Percentiles rank a stretch among this genome's conserved stretches.
phyloP scores from a whole-genome alignment of 2,888 invertebrate species.

The Abrostola tripartita region DNA sequence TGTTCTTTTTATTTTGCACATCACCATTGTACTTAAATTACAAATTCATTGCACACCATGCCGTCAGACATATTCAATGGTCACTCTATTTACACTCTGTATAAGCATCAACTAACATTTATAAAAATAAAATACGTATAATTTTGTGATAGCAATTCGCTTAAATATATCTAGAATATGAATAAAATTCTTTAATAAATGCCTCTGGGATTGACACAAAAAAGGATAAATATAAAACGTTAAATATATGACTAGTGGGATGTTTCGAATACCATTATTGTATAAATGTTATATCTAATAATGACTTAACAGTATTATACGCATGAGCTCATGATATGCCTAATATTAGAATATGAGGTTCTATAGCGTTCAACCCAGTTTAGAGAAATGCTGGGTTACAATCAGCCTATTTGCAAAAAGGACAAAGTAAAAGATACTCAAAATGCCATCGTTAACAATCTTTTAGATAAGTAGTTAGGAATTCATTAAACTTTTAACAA shows the following conservation, averaged over 20 bases:
- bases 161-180: slow-evolving; percentile 12
- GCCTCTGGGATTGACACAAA: slow-evolving; percentile 31
- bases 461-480: too few species aligned
- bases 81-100: slow-evolving; percentile 46
- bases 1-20: slow-evolving; percentile 58
- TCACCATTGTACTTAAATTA: slow-evolving; percentile 65
- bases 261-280: neutral
- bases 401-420: neutral
- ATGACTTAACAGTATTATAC: slow-evolving; percentile 3
- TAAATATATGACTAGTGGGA: slow-evolving; percentile 49
- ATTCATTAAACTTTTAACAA: too few species aligned
- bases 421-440: neutral
- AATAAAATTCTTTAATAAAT: slow-evolving; percentile 45
- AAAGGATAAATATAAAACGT: slow-evolving; percentile 18
- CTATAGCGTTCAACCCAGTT: slow-evolving; percentile 5
- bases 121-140: slow-evolving; percentile 39
- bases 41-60: slow-evolving; percentile 64
- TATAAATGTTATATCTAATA: neutral
- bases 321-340: slow-evolving; percentile 30
- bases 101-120: slow-evolving; percentile 34
- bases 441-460: too few species aligned
- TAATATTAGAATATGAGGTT: slow-evolving; percentile 8
- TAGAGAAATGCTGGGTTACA: neutral
- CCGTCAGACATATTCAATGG: slow-evolving; percentile 41
- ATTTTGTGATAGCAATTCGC: slow-evolving; percentile 46